A percentile compares a stretch with the other conserved stretches of the same genome.
These are phyloP conservation scores for Danio aesculapii DNA, from an alignment of 2,797 vertebrate species.

Conservation along the genomic window DNA sequence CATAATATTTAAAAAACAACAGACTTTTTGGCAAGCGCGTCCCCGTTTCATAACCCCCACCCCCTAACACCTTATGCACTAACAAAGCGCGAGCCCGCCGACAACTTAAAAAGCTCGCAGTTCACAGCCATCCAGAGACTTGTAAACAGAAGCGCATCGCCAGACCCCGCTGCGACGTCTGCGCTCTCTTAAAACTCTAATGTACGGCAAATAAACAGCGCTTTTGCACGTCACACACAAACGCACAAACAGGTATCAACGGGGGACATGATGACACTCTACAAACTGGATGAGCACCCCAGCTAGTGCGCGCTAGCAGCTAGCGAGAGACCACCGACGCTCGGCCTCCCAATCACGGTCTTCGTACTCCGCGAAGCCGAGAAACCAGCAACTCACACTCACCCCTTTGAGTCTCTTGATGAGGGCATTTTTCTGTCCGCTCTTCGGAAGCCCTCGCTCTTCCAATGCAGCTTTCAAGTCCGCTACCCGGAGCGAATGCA, in stretches of 20 bases:
- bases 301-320: conserved; percentile 49
- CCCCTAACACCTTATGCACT: conserved; percentile 46
- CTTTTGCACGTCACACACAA: neutral
- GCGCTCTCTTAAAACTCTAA: conserved; percentile 13
- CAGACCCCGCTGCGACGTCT: conserved; percentile 19
- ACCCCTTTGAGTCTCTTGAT: conserved; percentile 95
- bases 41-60: conserved; percentile 11
- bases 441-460: conserved; percentile 90
- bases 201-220: conserved; percentile 23
- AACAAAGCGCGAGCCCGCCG: conserved; percentile 56
- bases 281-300: conserved; percentile 37
- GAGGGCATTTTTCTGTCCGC: conserved; percentile 91
- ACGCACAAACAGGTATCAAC: neutral
- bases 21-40: conserved; percentile 18
- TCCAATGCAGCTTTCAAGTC: conserved; percentile 92
- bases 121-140: conserved; percentile 31
- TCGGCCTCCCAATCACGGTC: conserved; percentile 59
- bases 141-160: conserved; percentile 51
- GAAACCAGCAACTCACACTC: conserved; percentile 64
- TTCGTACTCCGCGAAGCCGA: conserved; percentile 6
- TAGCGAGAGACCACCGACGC: conserved; percentile 50
- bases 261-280: conserved; percentile 32
- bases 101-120: conserved; percentile 56
- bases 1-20: neutral
- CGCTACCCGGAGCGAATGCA: conserved; percentile 92